These are phyloP conservation scores for Naja naja DNA, from an alignment of 2,113 vertebrate species.

Conservation along the genomic window DNA sequence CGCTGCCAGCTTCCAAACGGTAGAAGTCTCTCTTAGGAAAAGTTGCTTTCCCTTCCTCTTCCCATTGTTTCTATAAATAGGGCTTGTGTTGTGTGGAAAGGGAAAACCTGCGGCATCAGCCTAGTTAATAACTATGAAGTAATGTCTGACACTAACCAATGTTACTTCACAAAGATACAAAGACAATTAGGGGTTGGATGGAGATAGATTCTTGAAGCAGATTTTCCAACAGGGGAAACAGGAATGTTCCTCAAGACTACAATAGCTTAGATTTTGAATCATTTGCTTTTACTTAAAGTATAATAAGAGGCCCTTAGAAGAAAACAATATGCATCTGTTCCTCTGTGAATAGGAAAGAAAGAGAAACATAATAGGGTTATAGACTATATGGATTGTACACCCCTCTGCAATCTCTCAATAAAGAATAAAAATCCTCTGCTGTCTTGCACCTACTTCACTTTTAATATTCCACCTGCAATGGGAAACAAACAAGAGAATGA, in stretches of 20 bases:
- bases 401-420: not conserved
- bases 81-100: not conserved
- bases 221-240: not conserved
- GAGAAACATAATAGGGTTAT: not conserved
- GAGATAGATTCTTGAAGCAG: slow-evolving; percentile 19
- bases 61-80: slow-evolving; percentile 5
- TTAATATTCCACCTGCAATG: not conserved
- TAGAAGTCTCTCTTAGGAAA: slow-evolving; percentile 35
- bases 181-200: not conserved
- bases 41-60: not conserved
- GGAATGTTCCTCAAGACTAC: not conserved
- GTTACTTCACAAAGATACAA: not conserved
- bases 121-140: not conserved
- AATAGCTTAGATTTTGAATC: not conserved
- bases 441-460: not conserved
- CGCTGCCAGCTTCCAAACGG: slow-evolving; percentile 43
- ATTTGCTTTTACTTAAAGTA: not conserved
- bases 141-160: not conserved
- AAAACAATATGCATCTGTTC: not conserved
- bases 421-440: not conserved
- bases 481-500: not conserved
- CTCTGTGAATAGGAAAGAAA: not conserved
- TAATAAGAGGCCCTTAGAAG: not conserved
- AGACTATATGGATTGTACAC: not conserved
- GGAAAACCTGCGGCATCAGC: slow-evolving; percentile 36